These are phyloP conservation scores for Sinocyclocheilus rhinocerous DNA, from an alignment of 2,113 vertebrate species.

Conservation along the genomic window DNA sequence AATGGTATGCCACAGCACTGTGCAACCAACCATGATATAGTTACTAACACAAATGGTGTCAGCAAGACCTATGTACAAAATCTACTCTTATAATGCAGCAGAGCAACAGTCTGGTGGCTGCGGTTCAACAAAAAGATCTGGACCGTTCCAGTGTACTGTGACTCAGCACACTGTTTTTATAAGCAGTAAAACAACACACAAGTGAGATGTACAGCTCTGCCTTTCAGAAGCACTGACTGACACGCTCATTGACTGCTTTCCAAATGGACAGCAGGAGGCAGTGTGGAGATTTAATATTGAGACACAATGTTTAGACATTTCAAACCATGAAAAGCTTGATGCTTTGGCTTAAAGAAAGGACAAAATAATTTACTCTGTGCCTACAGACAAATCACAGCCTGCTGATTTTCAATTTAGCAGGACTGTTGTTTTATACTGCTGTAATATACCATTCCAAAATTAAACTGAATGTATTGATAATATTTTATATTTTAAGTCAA, in stretches of 20 bases:
- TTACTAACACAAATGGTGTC: neutral
- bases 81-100: neutral
- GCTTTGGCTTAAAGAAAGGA: neutral
- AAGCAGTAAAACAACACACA: neutral
- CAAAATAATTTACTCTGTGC: neutral
- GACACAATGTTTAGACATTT: conserved; percentile 6
- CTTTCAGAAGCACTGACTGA: conserved; percentile 16
- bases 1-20: neutral
- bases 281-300: conserved; percentile 12
- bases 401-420: neutral
- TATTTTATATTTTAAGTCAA: neutral
- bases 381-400: neutral
- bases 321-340: neutral
- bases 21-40: neutral
- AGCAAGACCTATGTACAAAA: neutral
- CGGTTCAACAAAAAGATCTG: neutral
- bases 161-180: neutral
- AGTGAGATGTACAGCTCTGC: neutral
- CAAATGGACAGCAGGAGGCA: conserved; percentile 44
- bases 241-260: neutral
- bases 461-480: neutral
- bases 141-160: neutral
- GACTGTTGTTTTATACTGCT: neutral
- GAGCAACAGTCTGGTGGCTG: neutral
- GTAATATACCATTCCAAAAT: neutral